phyloP scores from a whole-genome alignment of 2,888 invertebrate species.

The Cepaea hortensis region DNA sequence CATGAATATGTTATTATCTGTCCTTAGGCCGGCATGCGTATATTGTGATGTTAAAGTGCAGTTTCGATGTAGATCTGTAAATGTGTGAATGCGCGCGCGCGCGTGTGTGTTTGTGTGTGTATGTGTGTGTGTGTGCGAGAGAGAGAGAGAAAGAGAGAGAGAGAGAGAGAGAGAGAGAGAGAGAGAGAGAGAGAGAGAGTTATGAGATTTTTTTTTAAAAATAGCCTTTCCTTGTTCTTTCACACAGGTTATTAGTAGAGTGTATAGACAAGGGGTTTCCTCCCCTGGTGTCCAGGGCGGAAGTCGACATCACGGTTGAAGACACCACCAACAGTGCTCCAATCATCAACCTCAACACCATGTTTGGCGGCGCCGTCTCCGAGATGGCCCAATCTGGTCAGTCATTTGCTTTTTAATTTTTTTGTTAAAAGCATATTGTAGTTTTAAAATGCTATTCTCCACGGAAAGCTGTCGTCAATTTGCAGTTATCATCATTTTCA shows the following conservation, averaged over 20 bases:
- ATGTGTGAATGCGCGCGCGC: too few relatives aligned
- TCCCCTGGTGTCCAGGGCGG: conserved; percentile 62
- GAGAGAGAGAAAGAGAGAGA: too few relatives aligned
- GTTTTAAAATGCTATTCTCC: background rate
- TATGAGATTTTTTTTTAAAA: background rate
- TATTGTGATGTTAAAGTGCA: too few relatives aligned
- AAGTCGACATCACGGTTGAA: conserved; percentile 80
- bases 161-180: too few relatives aligned
- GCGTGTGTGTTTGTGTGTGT: too few relatives aligned
- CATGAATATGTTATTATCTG: too few relatives aligned
- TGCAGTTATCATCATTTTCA: too few relatives aligned
- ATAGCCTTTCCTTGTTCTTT: background rate
- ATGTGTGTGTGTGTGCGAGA: too few relatives aligned
- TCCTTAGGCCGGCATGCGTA: too few relatives aligned
- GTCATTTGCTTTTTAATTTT: background rate
- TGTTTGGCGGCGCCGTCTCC: conserved; percentile 61
- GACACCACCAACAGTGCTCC: conserved; percentile 95
- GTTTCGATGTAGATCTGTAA: too few relatives aligned
- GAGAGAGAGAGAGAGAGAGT: background rate
- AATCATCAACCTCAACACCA: conserved; percentile 76
- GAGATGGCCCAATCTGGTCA: conserved; percentile 64
- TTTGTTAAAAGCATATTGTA: background rate
- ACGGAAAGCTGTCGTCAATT: too few relatives aligned
- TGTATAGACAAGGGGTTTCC: conserved; percentile 64
- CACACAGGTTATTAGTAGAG: conserved; percentile 58